Conservation (phyloP, 2,797 vertebrate genomes). For the Calcarius lapponicus region DNA sequence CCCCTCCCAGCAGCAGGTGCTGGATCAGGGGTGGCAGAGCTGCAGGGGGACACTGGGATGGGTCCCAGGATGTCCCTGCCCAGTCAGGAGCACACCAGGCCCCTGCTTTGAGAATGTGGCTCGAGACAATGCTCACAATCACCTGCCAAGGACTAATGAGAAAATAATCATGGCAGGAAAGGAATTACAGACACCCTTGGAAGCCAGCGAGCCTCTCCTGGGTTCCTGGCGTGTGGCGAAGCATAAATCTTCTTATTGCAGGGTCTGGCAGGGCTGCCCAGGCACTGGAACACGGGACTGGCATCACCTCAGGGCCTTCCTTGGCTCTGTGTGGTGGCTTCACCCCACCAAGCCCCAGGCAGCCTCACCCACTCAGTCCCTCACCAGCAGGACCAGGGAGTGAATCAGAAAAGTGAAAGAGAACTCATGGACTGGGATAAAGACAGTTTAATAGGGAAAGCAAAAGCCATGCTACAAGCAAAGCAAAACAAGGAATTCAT, state of each 20-base stretch:
- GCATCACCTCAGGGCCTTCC: neutral
- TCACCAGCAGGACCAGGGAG: neutral
- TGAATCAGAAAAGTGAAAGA: neutral
- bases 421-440: neutral
- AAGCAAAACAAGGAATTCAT: neutral
- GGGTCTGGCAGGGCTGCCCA: neutral
- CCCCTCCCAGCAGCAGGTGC: neutral
- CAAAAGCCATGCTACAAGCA: neutral
- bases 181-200: neutral
- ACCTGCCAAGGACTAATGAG: neutral
- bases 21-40: accelerated
- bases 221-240: neutral
- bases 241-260: neutral
- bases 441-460: neutral
- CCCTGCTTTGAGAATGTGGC: accelerated
- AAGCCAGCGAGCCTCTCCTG: accelerated
- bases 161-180: neutral
- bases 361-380: neutral
- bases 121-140: accelerated
- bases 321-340: neutral
- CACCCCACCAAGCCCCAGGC: neutral
- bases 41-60: neutral
- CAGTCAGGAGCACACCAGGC: neutral
- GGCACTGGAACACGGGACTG: neutral
- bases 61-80: neutral